Evolutionary conservation across 2,797 vertebrate species (phyloP), one percentile per base, ranked within the genome.

Genomic region (Neosilurus hyrtlii): DNA sequence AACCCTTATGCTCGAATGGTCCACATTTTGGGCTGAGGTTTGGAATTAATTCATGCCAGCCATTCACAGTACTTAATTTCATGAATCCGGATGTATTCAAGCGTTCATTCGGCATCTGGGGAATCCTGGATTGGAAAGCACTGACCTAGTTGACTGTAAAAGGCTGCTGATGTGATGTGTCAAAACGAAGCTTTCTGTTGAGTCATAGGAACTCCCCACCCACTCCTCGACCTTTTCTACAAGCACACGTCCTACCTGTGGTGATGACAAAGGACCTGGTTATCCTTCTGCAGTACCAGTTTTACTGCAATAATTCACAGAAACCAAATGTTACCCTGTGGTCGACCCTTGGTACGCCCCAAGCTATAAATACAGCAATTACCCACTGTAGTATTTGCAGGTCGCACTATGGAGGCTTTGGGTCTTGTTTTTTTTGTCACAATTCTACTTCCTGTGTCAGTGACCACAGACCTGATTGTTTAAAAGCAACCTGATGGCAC

Each of bases 161-260:
- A n/a, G n/a, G n/a, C n/a, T n/a, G n/a, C n/a, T n/a, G n/a, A n/a
- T n/a, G n/a, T 52, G 77, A 52, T 79, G 49, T 79, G 61, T 79
- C 77, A 79, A 9, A 79, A 12, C 18, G 10, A 67, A 54, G 77
- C 51, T 79, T 54, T 67, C 62, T 79, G 61, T 67, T 79, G 75
- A 77, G 75, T 77, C 75, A 77, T 26, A 49, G 59, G 59, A 77
- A 77, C 59, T 63, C 75, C 59, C 75, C 75, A 63, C 75, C 75
- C 59, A 77, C 75, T 63, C 22, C 0, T 15, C n/a, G 75, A 77
- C 75, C 59, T 77, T 77, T 63, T 63, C 59, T 24, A 51, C 49
- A 62, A 62, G 22, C 59, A 51, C 5, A 8, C 30, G 9, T 62
- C 12, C n/a, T 18, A 10, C n/a, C 6, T 9, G 8, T n/a, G 9